Evolutionary conservation across 2,113 vertebrate species (phyloP).

Genomic region (Dolichotis patagonum): DNA sequence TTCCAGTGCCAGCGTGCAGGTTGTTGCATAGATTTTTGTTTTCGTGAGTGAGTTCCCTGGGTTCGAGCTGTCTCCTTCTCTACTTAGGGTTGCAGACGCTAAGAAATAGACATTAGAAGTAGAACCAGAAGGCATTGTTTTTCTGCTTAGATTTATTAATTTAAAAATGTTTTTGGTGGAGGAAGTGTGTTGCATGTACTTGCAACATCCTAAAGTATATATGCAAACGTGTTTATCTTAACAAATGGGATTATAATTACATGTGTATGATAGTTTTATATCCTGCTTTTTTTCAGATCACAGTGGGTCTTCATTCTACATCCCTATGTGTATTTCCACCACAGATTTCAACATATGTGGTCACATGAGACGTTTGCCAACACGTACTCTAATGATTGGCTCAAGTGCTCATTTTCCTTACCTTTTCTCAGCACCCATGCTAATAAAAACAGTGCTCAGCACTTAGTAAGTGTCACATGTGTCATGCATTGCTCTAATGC

Average conservation of each 20-base stretch:
- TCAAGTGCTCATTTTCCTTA: not conserved
- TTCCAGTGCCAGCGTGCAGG: not conserved
- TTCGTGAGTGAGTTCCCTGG: conserved; percentile 18
- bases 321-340: not conserved
- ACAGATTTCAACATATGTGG: not conserved
- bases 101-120: conserved; percentile 14
- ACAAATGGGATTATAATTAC: not conserved
- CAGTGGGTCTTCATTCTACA: not conserved
- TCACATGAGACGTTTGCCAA: not conserved
- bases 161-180: not conserved
- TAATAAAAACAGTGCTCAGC: not conserved
- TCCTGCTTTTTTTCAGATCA: not conserved
- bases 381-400: not conserved
- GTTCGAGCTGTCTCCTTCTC: not conserved
- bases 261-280: not conserved
- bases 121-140: not conserved
- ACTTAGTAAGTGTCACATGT: not conserved
- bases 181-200: not conserved
- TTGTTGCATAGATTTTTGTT: conserved; percentile 1
- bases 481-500: not conserved
- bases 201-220: not conserved
- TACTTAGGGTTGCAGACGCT: not conserved
- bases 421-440: not conserved
- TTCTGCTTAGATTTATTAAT: conserved; percentile 36
- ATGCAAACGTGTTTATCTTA: not conserved